Evolutionary conservation across 2,113 vertebrate species (phyloP).

Genomic region (Eulacestoma nigropectus): DNA sequence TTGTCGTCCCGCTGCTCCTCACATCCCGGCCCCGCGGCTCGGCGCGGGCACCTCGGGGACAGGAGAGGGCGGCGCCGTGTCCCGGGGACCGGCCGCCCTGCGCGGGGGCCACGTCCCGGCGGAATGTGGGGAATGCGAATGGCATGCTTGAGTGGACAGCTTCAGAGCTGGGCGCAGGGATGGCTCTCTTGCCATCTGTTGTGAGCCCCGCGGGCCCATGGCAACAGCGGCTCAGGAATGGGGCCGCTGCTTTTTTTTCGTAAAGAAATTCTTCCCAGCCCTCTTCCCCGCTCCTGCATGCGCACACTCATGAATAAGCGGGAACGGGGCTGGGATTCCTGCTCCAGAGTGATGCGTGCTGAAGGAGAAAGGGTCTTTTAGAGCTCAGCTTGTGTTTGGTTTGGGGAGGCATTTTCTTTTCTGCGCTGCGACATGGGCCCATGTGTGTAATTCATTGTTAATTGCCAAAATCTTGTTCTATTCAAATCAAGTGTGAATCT

Average conservation of each 20-base stretch:
- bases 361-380: constrained; percentile 18
- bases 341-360: constrained; percentile 10
- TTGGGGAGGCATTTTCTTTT: neutral
- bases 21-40: neutral
- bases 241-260: neutral
- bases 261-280: constrained; percentile 63
- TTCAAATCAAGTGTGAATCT: neutral
- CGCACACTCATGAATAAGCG: constrained; percentile 42
- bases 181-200: constrained; percentile 73
- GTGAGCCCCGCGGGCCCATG: constrained; percentile 70
- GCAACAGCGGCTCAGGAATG: constrained; percentile 77
- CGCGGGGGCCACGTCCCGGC: neutral
- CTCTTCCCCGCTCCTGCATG: neutral
- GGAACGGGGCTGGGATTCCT: constrained; percentile 43
- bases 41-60: neutral
- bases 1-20: neutral
- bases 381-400: constrained; percentile 32
- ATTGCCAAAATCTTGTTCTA: neutral
- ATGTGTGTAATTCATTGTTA: neutral
- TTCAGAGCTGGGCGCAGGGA: constrained; percentile 62
- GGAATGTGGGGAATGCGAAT: constrained; percentile 79
- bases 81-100: neutral
- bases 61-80: neutral
- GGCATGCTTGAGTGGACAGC: constrained; percentile 78
- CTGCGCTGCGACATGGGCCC: neutral